Base-by-base conservation (phyloP, 2,797 vertebrate genomes). In the Onychomys torridus region DNA sequence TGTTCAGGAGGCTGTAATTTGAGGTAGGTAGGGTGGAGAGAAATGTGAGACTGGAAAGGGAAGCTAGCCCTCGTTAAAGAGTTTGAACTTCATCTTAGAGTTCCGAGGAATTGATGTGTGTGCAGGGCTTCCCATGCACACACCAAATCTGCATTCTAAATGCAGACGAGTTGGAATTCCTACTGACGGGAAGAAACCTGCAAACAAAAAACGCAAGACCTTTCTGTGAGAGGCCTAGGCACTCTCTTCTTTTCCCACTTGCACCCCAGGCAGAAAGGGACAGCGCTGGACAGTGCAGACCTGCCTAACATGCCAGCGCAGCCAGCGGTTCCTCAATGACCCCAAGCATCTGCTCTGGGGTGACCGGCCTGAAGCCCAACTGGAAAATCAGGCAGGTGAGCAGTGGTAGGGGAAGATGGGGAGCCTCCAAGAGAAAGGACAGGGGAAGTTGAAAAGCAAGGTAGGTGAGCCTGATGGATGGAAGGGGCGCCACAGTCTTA, bases 281-380 rank as follows among this genome's bases (percentile, higher is more conserved):
- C 98, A 98, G 55, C 96, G 98, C 37, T 98, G 98, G 95, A 99
- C 99, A 0, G 95, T 99, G 4, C 82, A 99, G 82, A 97, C 98
- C 49, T 99, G 99, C 98, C 98, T 99, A 40, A 98, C 98, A 93
- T 99, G 99, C 96, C 98, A 98, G 6, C 98, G 98, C 82, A 99
- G 98, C 93, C 99, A 98, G 46, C 97, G 93, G 0, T 98, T 99
- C 23, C 98, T 98, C 92, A 99, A 99, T 92, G 98, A 99, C 83
- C 99, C 99, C 10, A 98, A 98, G 73, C 98, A 99, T 95, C 95
- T 97, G 92, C 98, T 99, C 55, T 99, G 99, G 99, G 98, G 97
- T 8, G 99, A 99, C 88, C 98, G 97, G n/a, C 99, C 99, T 0
- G 99, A 99, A 69, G 99, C 99, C 40, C 99, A 99, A 91, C 94